Percentiles rank a stretch among this genome's conserved stretches.
phyloP scores from a whole-genome alignment of 2,113 vertebrate species.

The Actenoides hombroni region DNA sequence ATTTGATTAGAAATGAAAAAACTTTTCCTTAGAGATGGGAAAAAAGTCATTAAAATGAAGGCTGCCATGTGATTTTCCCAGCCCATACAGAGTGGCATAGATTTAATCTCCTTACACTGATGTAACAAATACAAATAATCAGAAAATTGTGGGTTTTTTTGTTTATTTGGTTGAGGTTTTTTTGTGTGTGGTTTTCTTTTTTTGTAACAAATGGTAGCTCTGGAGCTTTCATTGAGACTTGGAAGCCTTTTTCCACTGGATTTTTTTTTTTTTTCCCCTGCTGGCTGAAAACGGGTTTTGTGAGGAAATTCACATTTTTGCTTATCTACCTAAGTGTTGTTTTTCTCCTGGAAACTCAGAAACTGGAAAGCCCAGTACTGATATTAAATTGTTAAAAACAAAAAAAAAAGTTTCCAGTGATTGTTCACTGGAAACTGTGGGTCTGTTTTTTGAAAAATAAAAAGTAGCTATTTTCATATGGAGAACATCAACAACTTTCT shows the following conservation, averaged over 20 bases:
- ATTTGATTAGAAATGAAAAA: background rate
- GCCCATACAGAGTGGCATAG: background rate
- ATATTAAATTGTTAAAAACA: background rate
- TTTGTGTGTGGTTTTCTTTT: too few relatives aligned
- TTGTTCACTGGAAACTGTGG: background rate
- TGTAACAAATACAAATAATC: background rate
- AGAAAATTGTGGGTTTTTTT: background rate
- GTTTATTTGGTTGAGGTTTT: too few relatives aligned
- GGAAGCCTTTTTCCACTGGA: background rate
- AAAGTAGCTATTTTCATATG: background rate
- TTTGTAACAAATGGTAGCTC: background rate
- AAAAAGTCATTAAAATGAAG: background rate
- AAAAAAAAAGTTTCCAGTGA: rapidly evolving
- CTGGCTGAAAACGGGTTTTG: background rate
- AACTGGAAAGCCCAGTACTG: background rate
- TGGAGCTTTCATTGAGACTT: background rate
- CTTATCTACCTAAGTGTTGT: background rate
- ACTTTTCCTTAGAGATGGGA: background rate
- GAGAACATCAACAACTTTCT: background rate
- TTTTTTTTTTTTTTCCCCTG: background rate
- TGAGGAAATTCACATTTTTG: background rate
- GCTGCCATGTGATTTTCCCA: background rate
- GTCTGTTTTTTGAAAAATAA: background rate
- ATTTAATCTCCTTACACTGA: background rate
- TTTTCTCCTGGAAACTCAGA: background rate